These are phyloP conservation scores for Mormyrus iriodes DNA, from an alignment of 2,113 vertebrate species.

Conservation along the genomic window DNA sequence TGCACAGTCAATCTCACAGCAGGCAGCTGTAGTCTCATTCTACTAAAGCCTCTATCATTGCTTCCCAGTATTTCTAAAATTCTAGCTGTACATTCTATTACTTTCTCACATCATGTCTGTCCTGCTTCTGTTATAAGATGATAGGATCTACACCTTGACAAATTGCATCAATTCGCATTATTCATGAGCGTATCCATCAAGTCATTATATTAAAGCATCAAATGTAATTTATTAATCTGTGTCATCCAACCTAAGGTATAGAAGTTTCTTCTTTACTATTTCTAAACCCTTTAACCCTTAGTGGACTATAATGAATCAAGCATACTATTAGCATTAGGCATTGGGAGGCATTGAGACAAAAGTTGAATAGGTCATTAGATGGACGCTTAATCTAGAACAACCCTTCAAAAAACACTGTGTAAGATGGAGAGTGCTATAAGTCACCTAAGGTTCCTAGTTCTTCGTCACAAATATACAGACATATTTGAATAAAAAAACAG, in stretches of 20 bases:
- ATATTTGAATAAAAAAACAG: background rate
- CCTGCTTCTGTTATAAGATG: background rate
- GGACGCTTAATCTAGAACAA: background rate
- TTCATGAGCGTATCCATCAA: background rate
- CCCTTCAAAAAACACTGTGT: background rate
- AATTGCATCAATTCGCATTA: background rate
- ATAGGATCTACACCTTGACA: background rate
- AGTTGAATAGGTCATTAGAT: background rate
- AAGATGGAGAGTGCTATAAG: background rate
- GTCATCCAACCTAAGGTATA: background rate
- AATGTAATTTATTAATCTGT: background rate
- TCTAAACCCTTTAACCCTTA: background rate
- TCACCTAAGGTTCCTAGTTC: background rate
- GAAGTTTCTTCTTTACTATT: background rate
- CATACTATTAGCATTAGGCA: background rate
- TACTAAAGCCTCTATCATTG: background rate
- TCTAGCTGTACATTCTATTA: background rate
- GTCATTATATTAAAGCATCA: background rate
- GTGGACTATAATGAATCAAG: background rate
- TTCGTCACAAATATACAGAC: background rate
- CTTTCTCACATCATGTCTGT: background rate
- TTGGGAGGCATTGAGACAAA: background rate
- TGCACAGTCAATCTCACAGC: background rate
- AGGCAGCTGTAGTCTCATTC: background rate
- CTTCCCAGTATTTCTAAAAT: background rate